phyloP scores from a whole-genome alignment of 2,797 vertebrate genomes.

The Rhadinocentrus ornatus region DNA sequence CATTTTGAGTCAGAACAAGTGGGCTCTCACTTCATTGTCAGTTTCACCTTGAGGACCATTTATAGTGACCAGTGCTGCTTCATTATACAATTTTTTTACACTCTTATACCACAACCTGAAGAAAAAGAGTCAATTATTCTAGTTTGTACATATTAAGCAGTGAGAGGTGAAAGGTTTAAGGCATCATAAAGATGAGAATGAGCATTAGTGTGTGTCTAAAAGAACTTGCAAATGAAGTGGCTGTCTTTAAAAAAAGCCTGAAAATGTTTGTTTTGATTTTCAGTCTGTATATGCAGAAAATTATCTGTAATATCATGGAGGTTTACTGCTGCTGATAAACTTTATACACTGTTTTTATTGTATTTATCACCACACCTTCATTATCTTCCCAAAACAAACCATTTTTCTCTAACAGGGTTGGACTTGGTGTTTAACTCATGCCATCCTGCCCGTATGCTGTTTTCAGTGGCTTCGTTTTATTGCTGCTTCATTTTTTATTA shows the following conservation, averaged over 20 bases:
- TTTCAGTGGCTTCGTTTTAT: constrained; percentile 15
- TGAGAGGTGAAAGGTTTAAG: not conserved
- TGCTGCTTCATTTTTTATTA: constrained; percentile 2
- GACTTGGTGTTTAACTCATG: constrained; percentile 41
- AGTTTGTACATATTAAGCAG: not conserved
- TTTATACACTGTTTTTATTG: constrained; percentile 23
- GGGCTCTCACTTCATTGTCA: not conserved
- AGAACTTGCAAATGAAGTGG: constrained; percentile 13
- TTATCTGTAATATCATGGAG: constrained; percentile 24
- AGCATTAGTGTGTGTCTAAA: not conserved
- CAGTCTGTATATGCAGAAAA: constrained; percentile 25
- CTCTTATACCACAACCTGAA: not conserved
- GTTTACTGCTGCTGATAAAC: constrained; percentile 25
- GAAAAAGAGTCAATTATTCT: not conserved
- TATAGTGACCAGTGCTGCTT: not conserved
- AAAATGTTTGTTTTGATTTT: constrained; percentile 35
- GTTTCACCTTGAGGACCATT: not conserved
- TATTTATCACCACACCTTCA: constrained; percentile 41
- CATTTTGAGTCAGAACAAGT: not conserved
- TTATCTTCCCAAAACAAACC: constrained; percentile 52
- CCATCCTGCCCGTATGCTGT: constrained; percentile 36
- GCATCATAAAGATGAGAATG: constrained; percentile 1
- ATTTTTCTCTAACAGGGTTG: constrained; percentile 28
- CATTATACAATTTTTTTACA: not conserved
- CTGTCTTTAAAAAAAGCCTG: not conserved